phyloP scores from a whole-genome alignment of 2,888 invertebrate genomes.

The Drosophila hamatofila region DNA sequence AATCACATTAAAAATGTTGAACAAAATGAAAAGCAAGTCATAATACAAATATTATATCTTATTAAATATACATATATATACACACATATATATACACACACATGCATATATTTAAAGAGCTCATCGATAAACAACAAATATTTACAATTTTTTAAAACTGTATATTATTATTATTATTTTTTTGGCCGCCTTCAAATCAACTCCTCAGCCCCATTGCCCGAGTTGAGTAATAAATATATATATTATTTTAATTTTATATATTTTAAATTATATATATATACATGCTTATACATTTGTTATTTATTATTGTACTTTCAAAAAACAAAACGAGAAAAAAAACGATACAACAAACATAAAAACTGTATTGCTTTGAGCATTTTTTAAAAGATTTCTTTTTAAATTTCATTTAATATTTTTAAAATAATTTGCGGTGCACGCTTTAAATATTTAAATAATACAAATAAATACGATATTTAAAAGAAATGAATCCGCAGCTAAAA shows the following conservation, averaged over 20 bases:
- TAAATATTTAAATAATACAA: slow-evolving; percentile 34
- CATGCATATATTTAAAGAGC: slow-evolving; percentile 12
- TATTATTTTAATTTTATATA: slow-evolving; percentile 66
- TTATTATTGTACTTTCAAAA: slow-evolving; percentile 75
- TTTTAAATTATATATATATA: slow-evolving; percentile 51
- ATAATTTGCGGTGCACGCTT: slow-evolving; percentile 58
- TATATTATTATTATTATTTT: slow-evolving; percentile 58
- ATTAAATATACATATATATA: slow-evolving; percentile 18
- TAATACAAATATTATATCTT: slow-evolving; percentile 51
- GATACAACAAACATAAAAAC: slow-evolving; percentile 49
- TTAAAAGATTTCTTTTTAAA: slow-evolving; percentile 22
- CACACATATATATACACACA: slow-evolving; percentile 4
- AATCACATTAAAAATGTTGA: slow-evolving; percentile 63
- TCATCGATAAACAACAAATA: slow-evolving; percentile 52
- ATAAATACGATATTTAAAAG: neutral
- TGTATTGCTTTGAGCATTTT: slow-evolving; percentile 78
- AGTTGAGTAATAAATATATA: slow-evolving; percentile 53
- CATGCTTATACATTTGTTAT: slow-evolving; percentile 71
- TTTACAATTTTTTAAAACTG: slow-evolving; percentile 68
- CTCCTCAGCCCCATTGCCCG: slow-evolving; percentile 67
- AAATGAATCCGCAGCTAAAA: slow-evolving; percentile 8
- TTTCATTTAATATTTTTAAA: slow-evolving; percentile 35
- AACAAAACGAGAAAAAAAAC: slow-evolving; percentile 32
- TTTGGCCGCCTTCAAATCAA: slow-evolving; percentile 47
- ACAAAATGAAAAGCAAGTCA: slow-evolving; percentile 57